Percentiles rank a stretch among this genome's conserved stretches.
These are phyloP conservation scores for Ormyrus rosae DNA, from an alignment of 2,888 invertebrate genomes.

Conservation along the genomic window DNA sequence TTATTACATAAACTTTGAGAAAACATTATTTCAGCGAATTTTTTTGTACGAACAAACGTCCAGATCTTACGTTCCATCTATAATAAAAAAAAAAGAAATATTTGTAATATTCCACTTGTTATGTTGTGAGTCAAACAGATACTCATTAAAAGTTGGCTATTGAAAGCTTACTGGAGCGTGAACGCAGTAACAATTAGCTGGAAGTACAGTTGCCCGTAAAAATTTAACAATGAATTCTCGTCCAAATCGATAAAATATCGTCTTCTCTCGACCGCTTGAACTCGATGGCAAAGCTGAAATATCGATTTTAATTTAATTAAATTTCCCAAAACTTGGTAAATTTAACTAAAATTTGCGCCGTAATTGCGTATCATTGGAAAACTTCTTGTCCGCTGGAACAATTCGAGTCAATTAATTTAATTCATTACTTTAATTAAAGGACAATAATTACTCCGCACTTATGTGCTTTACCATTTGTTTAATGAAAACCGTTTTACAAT, in stretches of 20 bases:
- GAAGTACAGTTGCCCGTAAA: constrained; percentile 15
- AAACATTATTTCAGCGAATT: neutral
- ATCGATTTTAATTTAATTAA: too few relatives aligned
- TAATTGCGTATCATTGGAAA: too few relatives aligned
- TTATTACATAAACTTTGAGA: neutral
- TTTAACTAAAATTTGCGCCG: too few relatives aligned
- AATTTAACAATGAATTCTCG: constrained; percentile 26
- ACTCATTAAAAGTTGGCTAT: constrained; percentile 37
- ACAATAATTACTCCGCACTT: neutral
- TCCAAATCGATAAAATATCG: neutral
- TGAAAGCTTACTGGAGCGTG: neutral
- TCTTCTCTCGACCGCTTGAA: neutral
- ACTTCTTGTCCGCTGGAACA: neutral
- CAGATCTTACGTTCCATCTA: neutral
- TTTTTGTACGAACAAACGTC: neutral
- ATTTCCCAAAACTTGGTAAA: too few relatives aligned
- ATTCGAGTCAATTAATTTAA: constrained; percentile 2
- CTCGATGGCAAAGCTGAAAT: too few relatives aligned
- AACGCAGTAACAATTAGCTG: constrained; percentile 19
- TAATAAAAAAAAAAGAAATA: neutral
- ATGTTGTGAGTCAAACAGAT: constrained; percentile 23
- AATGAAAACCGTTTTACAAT: too few relatives aligned
- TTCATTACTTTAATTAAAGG: neutral
- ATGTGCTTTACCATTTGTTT: too few relatives aligned
- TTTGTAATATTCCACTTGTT: constrained; percentile 28